Percentiles rank a stretch among this genome's conserved stretches.
Evolutionary conservation across 2,888 invertebrate genomes (phyloP).

Genomic region (Nephrocerus scutellatus): DNA sequence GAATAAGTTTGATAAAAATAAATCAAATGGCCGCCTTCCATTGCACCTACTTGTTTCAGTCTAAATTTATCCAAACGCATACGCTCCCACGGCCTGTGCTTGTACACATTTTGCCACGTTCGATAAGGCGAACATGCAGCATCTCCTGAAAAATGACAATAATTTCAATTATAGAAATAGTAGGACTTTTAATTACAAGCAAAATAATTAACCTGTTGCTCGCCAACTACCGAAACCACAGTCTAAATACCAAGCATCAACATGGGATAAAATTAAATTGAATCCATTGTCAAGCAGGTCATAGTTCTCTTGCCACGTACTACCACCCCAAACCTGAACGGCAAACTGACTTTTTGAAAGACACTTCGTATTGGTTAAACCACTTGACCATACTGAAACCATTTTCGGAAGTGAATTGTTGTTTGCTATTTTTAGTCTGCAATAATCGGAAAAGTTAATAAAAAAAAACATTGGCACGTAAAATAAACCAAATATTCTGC

Average conservation of each 20-base stretch:
- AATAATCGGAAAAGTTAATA: slow-evolving; percentile 1
- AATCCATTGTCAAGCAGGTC: slow-evolving; percentile 71
- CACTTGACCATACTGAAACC: slow-evolving; percentile 70
- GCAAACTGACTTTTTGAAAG: slow-evolving; percentile 55
- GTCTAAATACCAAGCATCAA: slow-evolving; percentile 83
- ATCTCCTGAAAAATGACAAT: slow-evolving; percentile 50
- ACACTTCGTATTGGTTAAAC: slow-evolving; percentile 66
- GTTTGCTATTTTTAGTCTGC: slow-evolving; percentile 44
- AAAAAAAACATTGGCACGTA: neutral
- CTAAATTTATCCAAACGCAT: slow-evolving; percentile 43
- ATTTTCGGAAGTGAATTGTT: slow-evolving; percentile 39
- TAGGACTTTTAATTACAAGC: neutral
- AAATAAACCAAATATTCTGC: slow-evolving; percentile 1
- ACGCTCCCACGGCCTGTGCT: slow-evolving; percentile 68
- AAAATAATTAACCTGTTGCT: slow-evolving; percentile 50
- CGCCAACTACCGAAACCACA: slow-evolving; percentile 84
- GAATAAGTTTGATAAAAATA: neutral
- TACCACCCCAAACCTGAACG: slow-evolving; percentile 75
- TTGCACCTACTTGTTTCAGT: slow-evolving; percentile 37
- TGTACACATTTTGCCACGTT: slow-evolving; percentile 81
- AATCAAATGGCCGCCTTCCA: neutral
- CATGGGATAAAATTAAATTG: slow-evolving; percentile 72
- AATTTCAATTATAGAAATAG: neutral
- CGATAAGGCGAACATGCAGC: slow-evolving; percentile 83
- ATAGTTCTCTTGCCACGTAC: slow-evolving; percentile 72